Evolutionary conservation across 2,113 vertebrate species (phyloP), one percentile per base, ranked within the genome.

Genomic region (Apodemus sylvaticus): DNA sequence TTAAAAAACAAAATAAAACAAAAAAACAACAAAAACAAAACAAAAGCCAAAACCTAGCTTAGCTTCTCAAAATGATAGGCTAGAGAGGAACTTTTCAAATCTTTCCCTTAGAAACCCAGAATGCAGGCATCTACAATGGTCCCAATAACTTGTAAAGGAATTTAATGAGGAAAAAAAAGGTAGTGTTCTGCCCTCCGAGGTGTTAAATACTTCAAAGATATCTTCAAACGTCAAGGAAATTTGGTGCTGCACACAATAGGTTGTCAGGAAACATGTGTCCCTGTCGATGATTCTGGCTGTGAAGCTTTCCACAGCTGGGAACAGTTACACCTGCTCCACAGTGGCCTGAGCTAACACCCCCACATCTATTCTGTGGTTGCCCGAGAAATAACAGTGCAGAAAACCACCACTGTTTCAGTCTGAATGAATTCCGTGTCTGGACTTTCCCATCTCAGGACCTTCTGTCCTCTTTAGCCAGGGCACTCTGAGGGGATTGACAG

Each of bases 391-490:
- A 66, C 29, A 42, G 51, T 11, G 79, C 17, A 90, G 78, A 94
- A 96, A 97, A 95, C 9, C 85, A 39, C 70, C 62, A 42, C 42
- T 14, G 60, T 96, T 94, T 96, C 90, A 45, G 51, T 96, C 88
- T 94, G 71, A 95, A 90, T 86, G 71, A 66, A 53, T 58, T 58
- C 55, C 9, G 34, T 0, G 4, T n/a, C 66, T 13, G 31, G 39
- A 31, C 66, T 83, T 42, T 76, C 51, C 62, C 31, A 51, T 31
- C 9, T 14, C 12, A 11, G 53, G 20, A 48, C 36, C 45, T 64
- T 83, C 12, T 53, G n/a, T 70, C 68, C 39, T 88, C 79, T 92
- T 60, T 58, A 90, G 60, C 55, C 34, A 11, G 8, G 29, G 74
- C 42, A 17, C 77, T 62, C 68, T 20, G 74, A 68, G 9, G 20